phyloP scores from a whole-genome alignment of 2,888 invertebrate species.

The Autographa pulchrina region DNA sequence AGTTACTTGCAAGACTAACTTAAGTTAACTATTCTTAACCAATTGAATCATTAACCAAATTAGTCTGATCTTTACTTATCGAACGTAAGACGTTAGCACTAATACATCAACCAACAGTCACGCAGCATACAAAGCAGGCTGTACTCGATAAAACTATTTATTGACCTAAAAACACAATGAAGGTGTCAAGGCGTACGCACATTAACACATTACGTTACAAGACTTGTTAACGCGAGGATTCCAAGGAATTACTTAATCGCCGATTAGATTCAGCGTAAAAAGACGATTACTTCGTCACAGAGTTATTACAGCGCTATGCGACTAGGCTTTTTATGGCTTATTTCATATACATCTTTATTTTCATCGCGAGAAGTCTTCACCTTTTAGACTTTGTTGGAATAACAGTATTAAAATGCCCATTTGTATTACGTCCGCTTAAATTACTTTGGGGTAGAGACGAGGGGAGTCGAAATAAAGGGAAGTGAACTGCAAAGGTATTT shows the following conservation, averaged over 20 bases:
- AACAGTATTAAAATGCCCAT: constrained; percentile 29
- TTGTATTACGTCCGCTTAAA: constrained; percentile 44
- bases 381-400: constrained; percentile 8
- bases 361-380: constrained; percentile 23
- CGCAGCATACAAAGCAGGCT: not conserved
- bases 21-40: not conserved
- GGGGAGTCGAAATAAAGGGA: constrained; percentile 44
- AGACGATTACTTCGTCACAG: constrained; percentile 57
- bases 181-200: constrained; percentile 49
- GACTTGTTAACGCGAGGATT: constrained; percentile 43
- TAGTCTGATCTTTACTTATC: not conserved
- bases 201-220: constrained; percentile 52
- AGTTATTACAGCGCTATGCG: constrained; percentile 50
- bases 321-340: constrained; percentile 41
- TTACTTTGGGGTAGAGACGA: constrained; percentile 36
- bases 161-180: constrained; percentile 52
- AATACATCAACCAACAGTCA: not conserved
- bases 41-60: not conserved
- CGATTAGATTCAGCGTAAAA: constrained; percentile 58
- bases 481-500: constrained; percentile 35
- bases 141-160: constrained; percentile 23
- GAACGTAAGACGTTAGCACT: not conserved
- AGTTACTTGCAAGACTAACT: not conserved
- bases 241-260: constrained; percentile 57
- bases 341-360: constrained; percentile 48